Percentiles rank a stretch among this genome's conserved stretches.
These are phyloP conservation scores for Catocala nupta DNA, from an alignment of 2,888 invertebrate species.

Conservation along the genomic window DNA sequence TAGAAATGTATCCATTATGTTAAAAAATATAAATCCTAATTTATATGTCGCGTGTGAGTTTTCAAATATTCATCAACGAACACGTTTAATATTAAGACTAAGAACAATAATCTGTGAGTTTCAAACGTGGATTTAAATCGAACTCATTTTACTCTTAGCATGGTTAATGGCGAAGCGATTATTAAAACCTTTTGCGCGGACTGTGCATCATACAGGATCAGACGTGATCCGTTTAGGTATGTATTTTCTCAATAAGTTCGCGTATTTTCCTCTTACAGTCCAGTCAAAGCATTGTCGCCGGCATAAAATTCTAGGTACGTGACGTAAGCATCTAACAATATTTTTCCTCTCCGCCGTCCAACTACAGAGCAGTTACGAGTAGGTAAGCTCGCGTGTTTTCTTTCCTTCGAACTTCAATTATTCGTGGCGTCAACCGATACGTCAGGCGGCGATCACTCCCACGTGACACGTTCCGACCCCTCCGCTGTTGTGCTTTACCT, in stretches of 20 bases:
- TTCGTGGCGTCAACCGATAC: constrained; percentile 60
- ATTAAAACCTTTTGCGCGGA: no score
- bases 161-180: no score
- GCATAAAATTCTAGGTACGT: neutral
- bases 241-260: neutral
- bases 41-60: no score
- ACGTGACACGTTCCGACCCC: constrained; percentile 64
- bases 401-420: constrained; percentile 61
- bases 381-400: constrained; percentile 52
- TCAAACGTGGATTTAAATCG: no score
- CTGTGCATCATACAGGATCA: no score
- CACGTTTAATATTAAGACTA: no score
- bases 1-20: no score
- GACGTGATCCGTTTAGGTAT: no score
- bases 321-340: constrained; percentile 1
- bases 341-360: constrained; percentile 13
- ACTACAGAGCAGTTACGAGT: constrained; percentile 9
- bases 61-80: no score
- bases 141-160: no score
- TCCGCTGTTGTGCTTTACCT: constrained; percentile 74
- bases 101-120: no score
- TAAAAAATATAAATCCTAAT: no score
- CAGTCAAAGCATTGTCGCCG: neutral
- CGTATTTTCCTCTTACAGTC: neutral
- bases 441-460: constrained; percentile 66